These are phyloP conservation scores for Callithrix jacchus DNA, from an alignment of 2,113 vertebrate species.

Conservation along the genomic window DNA sequence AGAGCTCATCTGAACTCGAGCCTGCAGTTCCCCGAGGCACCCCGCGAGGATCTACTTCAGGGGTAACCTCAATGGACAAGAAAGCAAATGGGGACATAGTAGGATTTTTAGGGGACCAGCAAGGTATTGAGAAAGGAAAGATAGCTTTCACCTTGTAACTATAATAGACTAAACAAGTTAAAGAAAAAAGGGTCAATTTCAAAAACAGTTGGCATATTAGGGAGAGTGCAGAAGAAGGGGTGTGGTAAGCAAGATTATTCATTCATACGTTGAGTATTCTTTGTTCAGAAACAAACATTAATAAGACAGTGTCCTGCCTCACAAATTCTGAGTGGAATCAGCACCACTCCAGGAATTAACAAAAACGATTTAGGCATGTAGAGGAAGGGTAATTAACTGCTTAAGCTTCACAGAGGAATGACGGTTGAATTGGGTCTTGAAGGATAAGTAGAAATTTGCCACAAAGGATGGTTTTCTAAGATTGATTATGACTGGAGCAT, in stretches of 20 bases:
- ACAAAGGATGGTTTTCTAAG: neutral
- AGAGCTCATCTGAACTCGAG: conserved; percentile 78
- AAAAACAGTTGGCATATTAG: neutral
- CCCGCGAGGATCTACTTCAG: conserved; percentile 37
- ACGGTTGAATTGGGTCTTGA: neutral
- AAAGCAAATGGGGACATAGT: neutral
- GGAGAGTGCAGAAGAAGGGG: neutral
- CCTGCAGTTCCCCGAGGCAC: conserved; percentile 70
- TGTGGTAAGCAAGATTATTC: neutral
- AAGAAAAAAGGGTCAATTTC: neutral
- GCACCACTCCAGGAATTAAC: neutral
- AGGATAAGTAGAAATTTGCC: neutral
- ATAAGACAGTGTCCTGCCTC: neutral
- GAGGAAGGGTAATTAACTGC: neutral
- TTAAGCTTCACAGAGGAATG: neutral
- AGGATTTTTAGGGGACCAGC: neutral
- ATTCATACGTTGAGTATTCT: neutral
- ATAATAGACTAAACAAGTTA: neutral
- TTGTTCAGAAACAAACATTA: neutral
- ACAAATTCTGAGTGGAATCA: neutral
- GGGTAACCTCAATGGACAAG: conserved; percentile 71
- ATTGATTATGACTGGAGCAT: neutral
- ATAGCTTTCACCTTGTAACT: neutral
- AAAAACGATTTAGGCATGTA: neutral
- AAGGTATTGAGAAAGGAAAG: neutral